phyloP scores from a whole-genome alignment of 2,113 vertebrate species.

The Mesitornis unicolor region DNA sequence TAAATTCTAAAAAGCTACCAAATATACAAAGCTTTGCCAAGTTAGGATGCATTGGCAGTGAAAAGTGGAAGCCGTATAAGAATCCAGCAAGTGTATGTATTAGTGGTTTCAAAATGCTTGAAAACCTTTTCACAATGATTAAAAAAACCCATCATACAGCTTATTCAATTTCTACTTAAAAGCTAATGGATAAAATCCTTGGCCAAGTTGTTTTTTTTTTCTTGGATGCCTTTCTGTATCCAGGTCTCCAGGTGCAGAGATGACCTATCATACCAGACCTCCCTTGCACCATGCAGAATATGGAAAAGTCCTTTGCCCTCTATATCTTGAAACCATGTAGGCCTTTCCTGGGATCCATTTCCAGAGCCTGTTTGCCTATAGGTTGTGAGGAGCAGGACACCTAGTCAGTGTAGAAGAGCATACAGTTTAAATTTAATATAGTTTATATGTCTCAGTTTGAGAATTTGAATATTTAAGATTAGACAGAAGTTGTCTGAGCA shows the following conservation, averaged over 20 bases:
- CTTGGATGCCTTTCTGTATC: neutral
- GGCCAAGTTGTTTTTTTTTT: neutral
- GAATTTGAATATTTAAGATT: neutral
- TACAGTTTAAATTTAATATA: neutral
- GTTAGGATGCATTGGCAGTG: neutral
- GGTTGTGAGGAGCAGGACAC: neutral
- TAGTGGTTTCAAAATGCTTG: neutral
- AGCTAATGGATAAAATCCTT: neutral
- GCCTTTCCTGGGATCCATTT: neutral
- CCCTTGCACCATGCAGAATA: neutral
- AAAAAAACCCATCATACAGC: neutral
- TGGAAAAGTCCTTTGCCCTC: neutral
- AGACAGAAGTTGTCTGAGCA: neutral
- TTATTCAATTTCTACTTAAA: neutral
- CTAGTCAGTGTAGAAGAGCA: neutral
- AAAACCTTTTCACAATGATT: neutral
- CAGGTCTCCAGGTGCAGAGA: neutral
- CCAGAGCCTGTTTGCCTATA: neutral
- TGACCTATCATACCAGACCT: neutral
- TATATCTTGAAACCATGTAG: neutral
- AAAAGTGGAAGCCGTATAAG: neutral
- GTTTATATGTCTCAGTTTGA: neutral
- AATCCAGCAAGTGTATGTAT: constrained; percentile 3
- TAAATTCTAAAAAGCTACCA: neutral
- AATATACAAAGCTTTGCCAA: neutral